phyloP scores from a whole-genome alignment of 2,888 invertebrate species.

The Polydrusus pterygomalis region DNA sequence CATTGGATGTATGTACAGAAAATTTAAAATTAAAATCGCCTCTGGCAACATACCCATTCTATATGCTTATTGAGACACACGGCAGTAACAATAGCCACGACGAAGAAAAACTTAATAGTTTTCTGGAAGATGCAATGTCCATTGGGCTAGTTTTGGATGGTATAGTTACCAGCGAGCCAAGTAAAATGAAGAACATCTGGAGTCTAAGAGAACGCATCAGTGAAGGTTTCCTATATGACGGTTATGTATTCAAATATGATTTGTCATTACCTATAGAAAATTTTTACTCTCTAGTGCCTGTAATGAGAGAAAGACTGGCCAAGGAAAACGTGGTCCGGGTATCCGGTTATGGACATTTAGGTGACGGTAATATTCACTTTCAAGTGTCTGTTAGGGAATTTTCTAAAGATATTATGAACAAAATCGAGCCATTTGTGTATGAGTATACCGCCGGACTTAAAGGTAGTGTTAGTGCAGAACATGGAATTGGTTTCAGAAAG shows the following conservation, averaged over 20 bases:
- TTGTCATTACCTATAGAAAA: slow-evolving; percentile 88
- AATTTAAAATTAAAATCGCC: slow-evolving; percentile 79
- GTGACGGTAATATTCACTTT: slow-evolving; percentile 96
- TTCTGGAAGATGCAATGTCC: slow-evolving; percentile 84
- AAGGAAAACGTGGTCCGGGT: slow-evolving; percentile 75
- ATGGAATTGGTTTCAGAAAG: slow-evolving; percentile 95
- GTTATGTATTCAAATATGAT: slow-evolving; percentile 97
- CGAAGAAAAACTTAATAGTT: slow-evolving; percentile 87
- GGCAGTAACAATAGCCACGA: slow-evolving; percentile 92
- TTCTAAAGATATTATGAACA: slow-evolving; percentile 76
- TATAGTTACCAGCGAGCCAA: slow-evolving; percentile 87
- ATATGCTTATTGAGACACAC: slow-evolving; percentile 90
- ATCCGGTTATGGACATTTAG: slow-evolving; percentile 95
- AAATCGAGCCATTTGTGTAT: slow-evolving; percentile 93
- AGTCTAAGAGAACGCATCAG: slow-evolving; percentile 89
- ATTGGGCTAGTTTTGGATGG: slow-evolving; percentile 86
- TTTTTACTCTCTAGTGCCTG: slow-evolving; percentile 90
- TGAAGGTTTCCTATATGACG: slow-evolving; percentile 83
- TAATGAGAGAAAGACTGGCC: slow-evolving; percentile 80
- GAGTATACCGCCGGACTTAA: slow-evolving; percentile 87
- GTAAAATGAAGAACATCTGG: slow-evolving; percentile 91
- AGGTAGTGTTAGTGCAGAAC: slow-evolving; percentile 97
- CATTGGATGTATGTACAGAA: slow-evolving; percentile 80
- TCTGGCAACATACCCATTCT: slow-evolving; percentile 83
- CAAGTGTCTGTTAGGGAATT: slow-evolving; percentile 87